Base-by-base conservation (phyloP, 53 echinoderm and acorn worm genomes). In the Holothuria scabra region DNA sequence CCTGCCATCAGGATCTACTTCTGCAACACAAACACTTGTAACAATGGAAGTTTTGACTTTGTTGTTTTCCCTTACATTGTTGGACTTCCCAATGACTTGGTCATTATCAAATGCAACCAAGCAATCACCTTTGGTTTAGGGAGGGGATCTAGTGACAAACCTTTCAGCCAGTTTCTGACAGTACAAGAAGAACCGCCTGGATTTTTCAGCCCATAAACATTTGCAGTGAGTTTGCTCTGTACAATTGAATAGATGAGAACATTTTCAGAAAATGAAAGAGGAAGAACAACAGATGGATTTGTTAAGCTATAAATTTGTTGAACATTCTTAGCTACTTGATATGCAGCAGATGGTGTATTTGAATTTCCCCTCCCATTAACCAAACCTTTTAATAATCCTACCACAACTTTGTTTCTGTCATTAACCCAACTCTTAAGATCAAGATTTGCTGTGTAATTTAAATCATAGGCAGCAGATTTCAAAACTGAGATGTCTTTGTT, bases 61-160 rank as follows among this genome's bases (percentile, higher is more conserved):
- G 32, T 26, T 82, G 32, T 82, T 65, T 19, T 28, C 29, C 35
- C 65, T 65, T 66, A 82, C 65, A 65, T 62, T 59, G 34, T 65
- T 66, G 26, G 82, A 31, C 52, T 82, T 82, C 7, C 82, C 82
- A 19, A 82, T 82, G 5, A 82, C 82, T 82, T 82, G 82, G 32
- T 82, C 82, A n/a, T n/a, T n/a, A n/a, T n/a, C n/a, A n/a, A n/a
- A n/a, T n/a, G n/a, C n/a, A n/a, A n/a, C n/a, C n/a, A 35, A 21
- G 24, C 57, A 25, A 28, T 65, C 64, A 24, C 82, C 82, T 13
- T 28, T 24, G 82, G 82, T 8, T 46, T n/a, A 13, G 82, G 65
- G 9, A 30, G 22, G 8, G 63, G 64, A 56, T 82, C 65, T 8
- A n/a, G 8, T 65, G 82, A 62, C 23, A 37, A 23, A 23, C 28